Evolutionary conservation across 1,140 invertebrate species (phyloP).

Genomic region (Solenopsis fugax): DNA sequence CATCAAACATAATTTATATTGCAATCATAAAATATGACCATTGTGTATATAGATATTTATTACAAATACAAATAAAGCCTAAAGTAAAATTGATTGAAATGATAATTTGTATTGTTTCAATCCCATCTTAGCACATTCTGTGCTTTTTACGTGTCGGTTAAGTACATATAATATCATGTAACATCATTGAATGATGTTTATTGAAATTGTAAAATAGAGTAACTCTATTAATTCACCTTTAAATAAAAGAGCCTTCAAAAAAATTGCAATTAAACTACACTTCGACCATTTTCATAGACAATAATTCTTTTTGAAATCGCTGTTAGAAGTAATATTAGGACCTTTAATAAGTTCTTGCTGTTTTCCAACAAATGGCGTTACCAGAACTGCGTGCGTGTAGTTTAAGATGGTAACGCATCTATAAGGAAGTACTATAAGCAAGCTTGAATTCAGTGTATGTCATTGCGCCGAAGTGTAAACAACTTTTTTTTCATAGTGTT

Average conservation of each 20-base stretch:
- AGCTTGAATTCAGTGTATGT: too few relatives aligned
- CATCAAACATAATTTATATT: slow-evolving; percentile 1
- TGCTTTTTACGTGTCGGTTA: slow-evolving; percentile 27
- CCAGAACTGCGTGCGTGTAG: too few relatives aligned
- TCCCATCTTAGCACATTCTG: slow-evolving; percentile 1
- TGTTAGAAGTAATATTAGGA: too few relatives aligned
- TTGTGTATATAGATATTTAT: slow-evolving; percentile 21
- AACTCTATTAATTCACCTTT: slow-evolving; percentile 48
- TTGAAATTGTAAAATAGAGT: slow-evolving; percentile 45
- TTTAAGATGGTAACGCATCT: too few relatives aligned
- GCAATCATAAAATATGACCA: slow-evolving; percentile 41
- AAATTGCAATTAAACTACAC: slow-evolving; percentile 38
- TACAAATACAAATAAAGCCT: slow-evolving; percentile 37
- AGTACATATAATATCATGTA: slow-evolving; percentile 42
- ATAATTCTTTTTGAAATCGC: too few relatives aligned
- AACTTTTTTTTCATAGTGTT: too few relatives aligned
- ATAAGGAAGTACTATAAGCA: too few relatives aligned
- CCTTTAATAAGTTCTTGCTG: too few relatives aligned
- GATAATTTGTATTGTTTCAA: slow-evolving; percentile 44
- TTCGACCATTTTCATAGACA: slow-evolving; percentile 28
- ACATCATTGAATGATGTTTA: slow-evolving; percentile 26
- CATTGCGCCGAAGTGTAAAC: too few relatives aligned
- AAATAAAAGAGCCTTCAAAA: slow-evolving; percentile 26
- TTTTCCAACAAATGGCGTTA: too few relatives aligned
- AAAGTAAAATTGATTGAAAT: slow-evolving; percentile 23